Evolutionary conservation across 2,888 invertebrate species (phyloP).

Genomic region (Apamea sordens): DNA sequence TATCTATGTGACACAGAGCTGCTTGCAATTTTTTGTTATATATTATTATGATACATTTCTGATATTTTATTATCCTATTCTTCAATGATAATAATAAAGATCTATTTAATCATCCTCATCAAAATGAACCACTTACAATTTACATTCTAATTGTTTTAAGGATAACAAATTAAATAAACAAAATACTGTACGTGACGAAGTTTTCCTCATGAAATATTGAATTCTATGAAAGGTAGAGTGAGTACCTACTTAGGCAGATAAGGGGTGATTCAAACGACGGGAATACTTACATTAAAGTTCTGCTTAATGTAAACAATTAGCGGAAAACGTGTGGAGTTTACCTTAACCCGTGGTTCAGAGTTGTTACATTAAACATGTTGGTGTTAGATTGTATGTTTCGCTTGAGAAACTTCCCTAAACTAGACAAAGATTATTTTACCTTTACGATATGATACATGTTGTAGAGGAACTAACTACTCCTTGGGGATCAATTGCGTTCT

Average conservation of each 20-base stretch:
- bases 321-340: slow-evolving; percentile 45
- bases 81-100: neutral
- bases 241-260: slow-evolving; percentile 21
- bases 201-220: slow-evolving; percentile 55
- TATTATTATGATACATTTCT: neutral
- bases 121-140: slow-evolving; percentile 1
- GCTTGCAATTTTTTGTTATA: neutral
- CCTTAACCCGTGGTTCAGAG: slow-evolving; percentile 15
- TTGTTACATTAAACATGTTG: neutral
- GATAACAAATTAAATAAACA: slow-evolving; percentile 53
- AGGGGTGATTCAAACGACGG: slow-evolving; percentile 46
- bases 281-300: slow-evolving; percentile 39
- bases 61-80: neutral
- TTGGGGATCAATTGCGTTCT: neutral
- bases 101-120: neutral
- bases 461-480: neutral
- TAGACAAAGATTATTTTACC: neutral
- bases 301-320: slow-evolving; percentile 48
- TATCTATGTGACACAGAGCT: neutral
- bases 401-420: neutral
- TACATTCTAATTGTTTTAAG: slow-evolving; percentile 16
- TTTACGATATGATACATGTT: neutral
- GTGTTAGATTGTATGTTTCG: neutral
- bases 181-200: slow-evolving; percentile 10
- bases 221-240: slow-evolving; percentile 53